Base-by-base conservation (phyloP, 2,797 vertebrate species). In the Novumbra hubbsi region DNA sequence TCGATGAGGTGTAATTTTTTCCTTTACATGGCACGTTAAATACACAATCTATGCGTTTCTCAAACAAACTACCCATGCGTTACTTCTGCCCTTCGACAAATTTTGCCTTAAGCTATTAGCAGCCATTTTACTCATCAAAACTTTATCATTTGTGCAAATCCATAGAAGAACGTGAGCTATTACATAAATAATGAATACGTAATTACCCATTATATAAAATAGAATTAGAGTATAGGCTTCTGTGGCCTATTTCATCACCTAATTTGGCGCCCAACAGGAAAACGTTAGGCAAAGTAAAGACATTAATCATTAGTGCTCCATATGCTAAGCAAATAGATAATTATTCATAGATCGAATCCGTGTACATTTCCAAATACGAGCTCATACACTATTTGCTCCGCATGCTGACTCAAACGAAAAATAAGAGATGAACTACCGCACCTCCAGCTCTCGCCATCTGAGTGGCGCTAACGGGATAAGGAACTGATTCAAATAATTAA, bases 401-500 rank as follows among this genome's bases (percentile, higher is more conserved):
- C 19, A 27, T 70, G 68, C 49, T n/a, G 68, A 70, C 48, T 70
- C 68, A 52, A 32, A 52, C 12, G 5, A 28, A 52, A 28, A 70
- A 30, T 27, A 24, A 69, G 8, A 24, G 67, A 4, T 68, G 34
- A 27, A 68, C 41, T 49, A 38, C 21, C 15, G n/a, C 48, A 16
- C 1, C 38, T 45, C 66, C 45, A 7, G 48, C 12, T 30, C 45
- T 72, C 77, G 62, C 65, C 74, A 70, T 65, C 32, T 9, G 74
- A 16, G 76, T 81, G 77, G 78, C 74, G 75, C 78, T 80, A 38
- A 78, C 77, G 71, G n/a, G 72, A 78, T 82, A 71, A 62, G 68
- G 81, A 76, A 74, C 69, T 60, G 77, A 73, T 83, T 52, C 70
- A 71, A 75, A 85, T 85, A 74, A 82, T 81, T 82, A 76, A 79